Evolutionary conservation across 2,888 invertebrate species (phyloP), one percentile per base, ranked within the genome.

Genomic region (Crocallis elinguaria): DNA sequence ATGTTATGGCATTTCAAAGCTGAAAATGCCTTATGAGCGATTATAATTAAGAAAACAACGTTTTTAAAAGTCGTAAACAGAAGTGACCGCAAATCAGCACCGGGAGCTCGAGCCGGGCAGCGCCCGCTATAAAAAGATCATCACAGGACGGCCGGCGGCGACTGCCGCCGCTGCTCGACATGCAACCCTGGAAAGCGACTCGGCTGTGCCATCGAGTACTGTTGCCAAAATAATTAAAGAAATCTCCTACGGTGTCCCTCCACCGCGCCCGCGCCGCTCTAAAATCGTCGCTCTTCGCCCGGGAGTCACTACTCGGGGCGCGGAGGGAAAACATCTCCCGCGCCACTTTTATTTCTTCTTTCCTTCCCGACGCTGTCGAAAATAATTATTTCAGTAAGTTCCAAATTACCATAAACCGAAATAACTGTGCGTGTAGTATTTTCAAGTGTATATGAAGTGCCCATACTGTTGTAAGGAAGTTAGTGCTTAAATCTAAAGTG

Each of bases 211-310:
- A 91, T 86, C 89, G 86, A 84, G 90, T 91, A 90, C 92, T 92
- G 92, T 93, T 95, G 94, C 94, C 94, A 94, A 95, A 95, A 94
- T 94, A 94, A 94, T 94, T 94, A 94, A 94, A 93, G 94, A 93
- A 94, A 94, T 93, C 93, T 92, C 92, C 92, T 91, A 82, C 89
- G 86, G 83, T 92, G 92, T 92, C 90, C 87, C 90, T 94, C 92
- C 93, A 92, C 79, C 75, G 92, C 93, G 92, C 92, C 92, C 92
- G 92, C 92, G 91, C 92, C 91, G 92, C 90, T 87, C 91, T 91
- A 91, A 89, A 91, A 90, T 81, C 89, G 91, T 91, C 90, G 88
- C 92, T 90, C 91, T 90, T 84, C 79, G 87, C 92, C 92, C 93
- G 92, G 92, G 91, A 90, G 92, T 92, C 85, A 74, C 78, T 85